Percentiles rank a stretch among this genome's conserved stretches.
Conservation (phyloP, 2,113 vertebrate genomes). For the Emydura subglobosa region DNA sequence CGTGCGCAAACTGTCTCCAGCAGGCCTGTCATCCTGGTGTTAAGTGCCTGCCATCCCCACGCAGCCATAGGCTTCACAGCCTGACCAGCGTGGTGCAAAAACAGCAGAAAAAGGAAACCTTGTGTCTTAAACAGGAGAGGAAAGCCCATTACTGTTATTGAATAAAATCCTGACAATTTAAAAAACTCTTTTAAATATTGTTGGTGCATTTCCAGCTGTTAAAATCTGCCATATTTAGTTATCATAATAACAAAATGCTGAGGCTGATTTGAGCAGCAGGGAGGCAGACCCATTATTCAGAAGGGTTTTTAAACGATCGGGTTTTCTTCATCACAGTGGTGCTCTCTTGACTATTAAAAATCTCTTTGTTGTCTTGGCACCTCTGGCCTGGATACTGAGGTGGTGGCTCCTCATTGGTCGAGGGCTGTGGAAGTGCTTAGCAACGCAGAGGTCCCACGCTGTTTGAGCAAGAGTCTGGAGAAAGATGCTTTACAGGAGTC, state of each 20-base stretch:
- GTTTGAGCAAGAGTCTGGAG: not conserved
- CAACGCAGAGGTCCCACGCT: not conserved
- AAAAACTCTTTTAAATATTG: slow-evolving; percentile 79
- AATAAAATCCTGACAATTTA: slow-evolving; percentile 75
- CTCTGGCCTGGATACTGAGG: slow-evolving; percentile 23
- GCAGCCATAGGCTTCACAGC: not conserved
- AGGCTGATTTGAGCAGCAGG: slow-evolving; percentile 80
- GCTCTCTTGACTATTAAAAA: slow-evolving; percentile 50
- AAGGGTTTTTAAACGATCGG: slow-evolving; percentile 64
- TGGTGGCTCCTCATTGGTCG: not conserved
- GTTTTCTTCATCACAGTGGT: slow-evolving; percentile 69
- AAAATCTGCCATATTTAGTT: slow-evolving; percentile 79
- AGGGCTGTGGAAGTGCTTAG: not conserved
- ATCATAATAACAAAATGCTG: slow-evolving; percentile 78
- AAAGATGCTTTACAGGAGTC: not conserved
- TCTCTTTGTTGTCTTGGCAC: slow-evolving; percentile 59
- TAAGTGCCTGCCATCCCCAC: slow-evolving; percentile 40
- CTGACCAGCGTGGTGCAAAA: not conserved
- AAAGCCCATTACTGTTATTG: slow-evolving; percentile 74
- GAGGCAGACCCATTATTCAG: slow-evolving; percentile 73
- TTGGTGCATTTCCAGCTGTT: slow-evolving; percentile 82
- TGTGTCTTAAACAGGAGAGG: slow-evolving; percentile 65
- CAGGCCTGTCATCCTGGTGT: not conserved
- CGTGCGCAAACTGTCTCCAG: not conserved
- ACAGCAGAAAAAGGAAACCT: slow-evolving; percentile 9